Percentiles rank a stretch among this genome's conserved stretches.
phyloP scores from a whole-genome alignment of 2,888 invertebrate species.

The Mechanitis messenoides region DNA sequence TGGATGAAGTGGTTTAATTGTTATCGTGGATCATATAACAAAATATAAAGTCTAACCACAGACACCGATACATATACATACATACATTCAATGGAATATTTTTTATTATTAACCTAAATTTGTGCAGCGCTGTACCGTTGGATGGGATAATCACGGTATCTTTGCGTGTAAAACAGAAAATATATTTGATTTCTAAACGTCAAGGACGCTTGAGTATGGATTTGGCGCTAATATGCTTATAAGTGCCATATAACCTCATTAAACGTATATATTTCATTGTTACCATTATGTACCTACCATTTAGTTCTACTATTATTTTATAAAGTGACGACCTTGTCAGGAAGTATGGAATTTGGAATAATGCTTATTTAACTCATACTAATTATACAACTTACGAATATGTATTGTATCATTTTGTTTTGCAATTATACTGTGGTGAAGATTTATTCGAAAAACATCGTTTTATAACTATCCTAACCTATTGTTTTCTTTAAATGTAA shows the following conservation, averaged over 20 bases:
- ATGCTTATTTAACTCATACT: too few relatives aligned
- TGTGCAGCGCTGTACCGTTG: conserved; percentile 14
- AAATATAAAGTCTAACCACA: conserved; percentile 1
- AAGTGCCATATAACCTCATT: neutral
- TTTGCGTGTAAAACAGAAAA: conserved; percentile 25
- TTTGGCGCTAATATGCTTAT: too few relatives aligned
- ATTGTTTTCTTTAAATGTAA: too few relatives aligned
- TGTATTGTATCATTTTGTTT: too few relatives aligned
- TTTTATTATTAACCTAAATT: conserved; percentile 24
- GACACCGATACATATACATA: neutral
- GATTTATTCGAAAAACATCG: too few relatives aligned
- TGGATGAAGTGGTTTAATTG: conserved; percentile 23
- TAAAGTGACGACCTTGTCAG: neutral
- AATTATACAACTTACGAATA: too few relatives aligned
- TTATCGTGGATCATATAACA: conserved; percentile 3
- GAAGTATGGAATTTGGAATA: neutral
- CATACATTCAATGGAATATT: conserved; percentile 3
- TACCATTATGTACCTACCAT: neutral
- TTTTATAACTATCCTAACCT: too few relatives aligned
- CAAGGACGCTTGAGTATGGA: conserved; percentile 16
- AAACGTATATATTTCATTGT: neutral
- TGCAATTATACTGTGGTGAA: too few relatives aligned
- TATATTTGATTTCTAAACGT: conserved; percentile 22
- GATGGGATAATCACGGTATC: conserved; percentile 20
- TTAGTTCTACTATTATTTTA: neutral